phyloP scores from a whole-genome alignment of 2,113 vertebrate genomes.

The Erinaceus europaeus region DNA sequence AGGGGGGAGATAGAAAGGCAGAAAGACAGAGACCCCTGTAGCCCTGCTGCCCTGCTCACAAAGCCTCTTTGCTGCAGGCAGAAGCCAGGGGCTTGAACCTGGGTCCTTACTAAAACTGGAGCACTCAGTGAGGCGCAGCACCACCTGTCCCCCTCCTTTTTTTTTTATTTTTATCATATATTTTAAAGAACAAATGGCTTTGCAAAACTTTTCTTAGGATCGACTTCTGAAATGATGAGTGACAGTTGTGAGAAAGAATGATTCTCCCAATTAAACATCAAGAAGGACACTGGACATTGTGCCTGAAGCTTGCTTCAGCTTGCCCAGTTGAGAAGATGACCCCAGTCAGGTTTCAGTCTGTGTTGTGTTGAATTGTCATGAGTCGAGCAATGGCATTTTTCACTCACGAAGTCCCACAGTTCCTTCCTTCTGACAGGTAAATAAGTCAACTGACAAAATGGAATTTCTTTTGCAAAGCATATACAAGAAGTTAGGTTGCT shows the following conservation, averaged over 20 bases:
- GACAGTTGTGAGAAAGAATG: background rate
- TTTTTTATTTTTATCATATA: background rate
- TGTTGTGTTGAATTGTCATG: slow-evolving; percentile 24
- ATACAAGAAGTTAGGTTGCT: slow-evolving; percentile 50
- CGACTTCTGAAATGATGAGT: background rate
- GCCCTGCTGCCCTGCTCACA: too few relatives aligned
- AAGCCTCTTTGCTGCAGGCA: too few relatives aligned
- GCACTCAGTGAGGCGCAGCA: too few relatives aligned
- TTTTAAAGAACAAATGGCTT: background rate
- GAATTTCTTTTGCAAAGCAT: slow-evolving; percentile 59
- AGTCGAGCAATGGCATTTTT: slow-evolving; percentile 23
- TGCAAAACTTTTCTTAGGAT: background rate
- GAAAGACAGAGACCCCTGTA: too few relatives aligned
- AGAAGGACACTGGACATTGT: background rate
- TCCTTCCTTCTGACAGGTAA: slow-evolving; percentile 53
- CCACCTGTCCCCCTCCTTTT: too few relatives aligned
- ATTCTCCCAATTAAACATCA: background rate
- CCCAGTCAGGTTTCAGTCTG: slow-evolving; percentile 1
- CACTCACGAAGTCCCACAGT: slow-evolving; percentile 32
- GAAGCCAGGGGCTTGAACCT: too few relatives aligned
- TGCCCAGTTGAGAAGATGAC: slow-evolving; percentile 29
- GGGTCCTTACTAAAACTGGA: too few relatives aligned
- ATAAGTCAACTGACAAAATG: slow-evolving; percentile 65
- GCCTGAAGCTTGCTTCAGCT: background rate
- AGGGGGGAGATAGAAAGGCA: too few relatives aligned